Evolutionary conservation across 2,888 invertebrate species (phyloP), one percentile per base, ranked within the genome.

Genomic region (Athalia circularis): DNA sequence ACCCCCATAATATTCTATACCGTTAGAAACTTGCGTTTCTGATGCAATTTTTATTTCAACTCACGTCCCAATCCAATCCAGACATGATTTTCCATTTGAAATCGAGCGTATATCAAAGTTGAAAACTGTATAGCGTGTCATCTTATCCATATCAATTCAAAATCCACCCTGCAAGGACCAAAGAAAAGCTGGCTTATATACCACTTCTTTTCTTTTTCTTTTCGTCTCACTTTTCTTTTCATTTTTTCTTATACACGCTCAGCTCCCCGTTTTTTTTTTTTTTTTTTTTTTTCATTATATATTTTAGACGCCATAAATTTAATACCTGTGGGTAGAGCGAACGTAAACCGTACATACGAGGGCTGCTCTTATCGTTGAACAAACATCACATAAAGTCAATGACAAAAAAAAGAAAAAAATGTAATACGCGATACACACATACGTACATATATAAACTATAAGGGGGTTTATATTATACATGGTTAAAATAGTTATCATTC

Each of bases 61-160:
- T 88, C 89, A 88, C 89, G 88, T 88, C 84, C 87, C 80, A 86
- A 87, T 85, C 86, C 87, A 87, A 88, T 88, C 85, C 85, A 84
- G 81, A 83, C 85, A 88, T 88, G 87, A 89, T 88, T 89, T 88
- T 89, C 88, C 88, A 88, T 88, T 88, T 88, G 85, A 88, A 89
- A 89, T 88, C 84, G 87, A 88, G 89, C 88, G 87, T 87, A 87
- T 87, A 88, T 88, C 88, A 88, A 87, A 85, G 83, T 86, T 84
- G 83, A 77, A 81, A 75, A 61, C 62, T 47, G 72, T 47, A 50
- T 62, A 50, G 48, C 62, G 50, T 59, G 29, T 64, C 84, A 83
- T 85, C 85, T 88, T 87, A 88, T 88, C 86, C 88, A 89, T 88
- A 88, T 88, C 88, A 88, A 89, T 88, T 64, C 86, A 86, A 47